Evolutionary conservation across 2,797 vertebrate species (phyloP), one percentile per base, ranked within the genome.

Genomic region (Melanotaenia nigrans): DNA sequence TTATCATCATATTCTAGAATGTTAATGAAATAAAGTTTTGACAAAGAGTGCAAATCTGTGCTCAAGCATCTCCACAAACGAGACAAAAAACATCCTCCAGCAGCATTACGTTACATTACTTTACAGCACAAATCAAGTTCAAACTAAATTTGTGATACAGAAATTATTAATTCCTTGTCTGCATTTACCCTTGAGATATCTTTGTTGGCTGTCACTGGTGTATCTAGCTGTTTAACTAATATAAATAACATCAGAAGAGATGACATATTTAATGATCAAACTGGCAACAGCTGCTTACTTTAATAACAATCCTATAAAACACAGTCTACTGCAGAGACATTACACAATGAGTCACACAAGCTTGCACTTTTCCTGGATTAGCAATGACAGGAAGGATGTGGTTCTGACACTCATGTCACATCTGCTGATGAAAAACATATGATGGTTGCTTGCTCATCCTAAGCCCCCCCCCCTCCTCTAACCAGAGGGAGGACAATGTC

Each of bases 401-500:
- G 45, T 68, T 74, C 79, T 73, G 78, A 78, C 71, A 69, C 32
- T 11, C 25, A 28, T 81, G 67, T 79, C 68, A 61, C 77, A 77
- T 84, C 81, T 76, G 64, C 65, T 84, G 66, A 79, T 81, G 68
- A 78, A 71, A 81, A 74, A 71, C 81, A 83, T 73, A 79, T 63
- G 82, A 85, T 54, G 76, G 51, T 54, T 20, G 68, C 70, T 71
- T 63, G 49, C 62, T 91, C 75, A 86, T 81, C 82, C 74, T 78
- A 51, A 65, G 65, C 45, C 18, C 20, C 45, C 8, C 20, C 28
- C 28, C 20, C 28, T 3, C 20, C 45, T 74, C 65, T 68, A 69
- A 69, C 79, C 57, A 76, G 35, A 30, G 68, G 71, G 73, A 75
- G 68, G 70, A 71, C 68, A 75, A 49, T 54, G 68, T 20, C 72